Percentiles rank a stretch among this genome's conserved stretches.
These are phyloP conservation scores for Drosophila setosimentum DNA, from an alignment of 2,888 invertebrate genomes.

Conservation along the genomic window DNA sequence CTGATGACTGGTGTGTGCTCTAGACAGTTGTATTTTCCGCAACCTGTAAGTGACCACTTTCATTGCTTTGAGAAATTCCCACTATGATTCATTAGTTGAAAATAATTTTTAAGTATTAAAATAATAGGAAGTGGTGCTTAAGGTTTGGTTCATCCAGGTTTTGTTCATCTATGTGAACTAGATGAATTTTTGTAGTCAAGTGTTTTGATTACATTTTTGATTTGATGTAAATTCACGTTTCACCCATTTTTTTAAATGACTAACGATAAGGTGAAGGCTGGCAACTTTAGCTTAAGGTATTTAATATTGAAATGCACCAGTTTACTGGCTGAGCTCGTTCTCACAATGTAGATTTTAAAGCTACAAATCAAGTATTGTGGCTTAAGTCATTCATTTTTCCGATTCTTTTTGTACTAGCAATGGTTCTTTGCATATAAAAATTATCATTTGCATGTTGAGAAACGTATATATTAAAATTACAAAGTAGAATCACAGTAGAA, in stretches of 20 bases:
- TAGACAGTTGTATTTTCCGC: conserved; percentile 6
- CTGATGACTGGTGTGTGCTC: conserved; percentile 3
- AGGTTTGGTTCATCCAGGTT: conserved; percentile 14
- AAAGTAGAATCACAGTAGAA: not conserved
- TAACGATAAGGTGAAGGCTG: conserved; percentile 58
- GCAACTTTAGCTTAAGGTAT: conserved; percentile 27
- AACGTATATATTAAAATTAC: not conserved
- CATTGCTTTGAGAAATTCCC: conserved; percentile 22
- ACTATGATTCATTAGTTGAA: conserved; percentile 14
- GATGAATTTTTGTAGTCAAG: conserved; percentile 20
- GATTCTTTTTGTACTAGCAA: not conserved
- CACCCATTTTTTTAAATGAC: conserved; percentile 20
- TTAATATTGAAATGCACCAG: conserved; percentile 20
- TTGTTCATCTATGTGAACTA: conserved; percentile 39
- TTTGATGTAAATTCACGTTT: conserved; percentile 54
- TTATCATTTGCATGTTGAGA: not conserved
- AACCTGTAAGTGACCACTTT: conserved; percentile 29
- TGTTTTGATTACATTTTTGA: conserved; percentile 37
- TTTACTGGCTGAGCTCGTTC: conserved; percentile 4
- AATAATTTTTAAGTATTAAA: conserved; percentile 14
- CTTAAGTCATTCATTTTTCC: conserved; percentile 26
- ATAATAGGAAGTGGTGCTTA: not conserved
- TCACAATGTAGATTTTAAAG: not conserved
- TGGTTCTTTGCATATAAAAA: not conserved
- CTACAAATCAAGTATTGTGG: conserved; percentile 19